Percentiles rank a stretch among this genome's conserved stretches.
Evolutionary conservation across 2,113 vertebrate species (phyloP).

Genomic region (Periophthalmodon schlosseri): DNA sequence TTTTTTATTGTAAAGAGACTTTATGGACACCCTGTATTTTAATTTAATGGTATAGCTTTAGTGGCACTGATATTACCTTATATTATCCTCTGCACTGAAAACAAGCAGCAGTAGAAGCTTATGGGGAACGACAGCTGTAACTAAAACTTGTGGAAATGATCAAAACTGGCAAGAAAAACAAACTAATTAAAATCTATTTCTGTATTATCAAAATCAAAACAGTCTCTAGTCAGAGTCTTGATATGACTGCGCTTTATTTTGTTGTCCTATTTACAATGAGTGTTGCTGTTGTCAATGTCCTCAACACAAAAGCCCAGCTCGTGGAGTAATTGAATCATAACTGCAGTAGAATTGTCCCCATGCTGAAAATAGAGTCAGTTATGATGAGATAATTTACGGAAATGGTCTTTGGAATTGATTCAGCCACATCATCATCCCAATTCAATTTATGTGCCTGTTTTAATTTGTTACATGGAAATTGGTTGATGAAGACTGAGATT

Average conservation of each 20-base stretch:
- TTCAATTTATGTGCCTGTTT: not conserved
- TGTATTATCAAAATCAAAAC: slow-evolving; percentile 20
- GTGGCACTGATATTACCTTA: too few relatives aligned
- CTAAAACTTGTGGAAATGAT: slow-evolving; percentile 1
- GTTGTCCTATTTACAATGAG: not conserved
- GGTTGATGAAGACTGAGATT: not conserved
- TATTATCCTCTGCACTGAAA: not conserved
- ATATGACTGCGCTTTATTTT: not conserved
- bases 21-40: too few relatives aligned
- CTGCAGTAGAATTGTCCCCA: slow-evolving; percentile 9
- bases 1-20: too few relatives aligned
- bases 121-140: slow-evolving; percentile 5
- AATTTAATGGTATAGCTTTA: too few relatives aligned
- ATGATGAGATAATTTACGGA: slow-evolving; percentile 7
- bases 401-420: not conserved
- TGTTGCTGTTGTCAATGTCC: slow-evolving; percentile 10
- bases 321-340: slow-evolving; percentile 14
- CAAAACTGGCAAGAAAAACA: slow-evolving; percentile 18
- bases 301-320: slow-evolving; percentile 3
- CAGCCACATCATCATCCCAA: not conserved
- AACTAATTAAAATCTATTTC: not conserved
- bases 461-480: not conserved
- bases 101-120: not conserved
- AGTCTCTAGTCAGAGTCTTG: not conserved
- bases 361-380: not conserved